Conservation (phyloP, 2,888 invertebrate species). For the Amiota mariae region DNA sequence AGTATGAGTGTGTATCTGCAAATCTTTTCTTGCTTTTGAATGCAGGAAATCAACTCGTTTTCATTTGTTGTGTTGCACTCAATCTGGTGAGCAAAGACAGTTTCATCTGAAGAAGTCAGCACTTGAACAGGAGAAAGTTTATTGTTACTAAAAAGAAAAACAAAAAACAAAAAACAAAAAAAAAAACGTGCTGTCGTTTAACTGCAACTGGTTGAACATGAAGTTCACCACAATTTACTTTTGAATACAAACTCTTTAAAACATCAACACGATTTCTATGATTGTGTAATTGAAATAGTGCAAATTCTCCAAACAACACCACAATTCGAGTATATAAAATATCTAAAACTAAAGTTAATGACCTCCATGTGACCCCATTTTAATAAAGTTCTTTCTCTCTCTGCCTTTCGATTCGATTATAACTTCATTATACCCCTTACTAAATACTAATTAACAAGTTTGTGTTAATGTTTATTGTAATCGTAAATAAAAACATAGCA, state of each 20-base stretch:
- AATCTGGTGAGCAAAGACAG: conserved; percentile 58
- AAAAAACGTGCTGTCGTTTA: background rate
- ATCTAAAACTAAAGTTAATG: conserved; percentile 54
- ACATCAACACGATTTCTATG: background rate
- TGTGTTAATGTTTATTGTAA: conserved; percentile 42
- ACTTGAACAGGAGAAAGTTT: conserved; percentile 25
- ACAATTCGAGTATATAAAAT: background rate
- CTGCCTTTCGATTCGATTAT: conserved; percentile 35
- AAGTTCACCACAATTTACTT: conserved; percentile 41
- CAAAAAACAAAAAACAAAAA: background rate
- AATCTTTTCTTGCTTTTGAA: background rate
- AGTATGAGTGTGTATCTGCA: background rate
- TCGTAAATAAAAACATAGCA: background rate
- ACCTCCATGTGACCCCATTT: conserved; percentile 48
- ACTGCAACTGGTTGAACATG: conserved; percentile 58
- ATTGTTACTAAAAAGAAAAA: background rate
- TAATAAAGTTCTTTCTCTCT: conserved; percentile 27
- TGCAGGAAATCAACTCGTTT: conserved; percentile 55
- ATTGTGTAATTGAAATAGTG: background rate
- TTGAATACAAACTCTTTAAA: too few relatives aligned
- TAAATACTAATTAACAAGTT: conserved; percentile 49
- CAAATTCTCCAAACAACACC: background rate
- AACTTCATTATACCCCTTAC: conserved; percentile 38
- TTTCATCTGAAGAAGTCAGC: too few relatives aligned
- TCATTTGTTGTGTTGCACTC: conserved; percentile 48